phyloP scores from a whole-genome alignment of 2,113 vertebrate species.

The Chloropsis hardwickii region DNA sequence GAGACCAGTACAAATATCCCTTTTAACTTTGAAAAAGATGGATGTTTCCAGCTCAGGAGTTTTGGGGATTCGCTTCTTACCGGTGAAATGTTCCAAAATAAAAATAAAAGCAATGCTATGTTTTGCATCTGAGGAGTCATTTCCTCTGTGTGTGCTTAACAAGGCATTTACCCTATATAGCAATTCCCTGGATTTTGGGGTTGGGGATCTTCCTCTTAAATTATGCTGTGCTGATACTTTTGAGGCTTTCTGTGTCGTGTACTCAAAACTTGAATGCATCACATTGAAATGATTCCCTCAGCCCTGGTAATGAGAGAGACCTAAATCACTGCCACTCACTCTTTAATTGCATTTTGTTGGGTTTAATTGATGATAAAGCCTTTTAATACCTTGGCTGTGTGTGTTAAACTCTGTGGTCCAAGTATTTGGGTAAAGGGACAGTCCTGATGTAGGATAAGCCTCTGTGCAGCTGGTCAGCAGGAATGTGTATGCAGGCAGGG shows the following conservation, averaged over 20 bases:
- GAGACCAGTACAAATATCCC: neutral
- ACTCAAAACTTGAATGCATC: neutral
- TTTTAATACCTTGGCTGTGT: neutral
- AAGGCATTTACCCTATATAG: neutral
- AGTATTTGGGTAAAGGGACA: neutral
- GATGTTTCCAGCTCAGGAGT: neutral
- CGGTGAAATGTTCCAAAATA: neutral
- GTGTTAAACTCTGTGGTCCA: neutral
- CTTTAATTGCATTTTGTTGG: neutral
- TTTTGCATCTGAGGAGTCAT: neutral
- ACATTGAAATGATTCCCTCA: neutral
- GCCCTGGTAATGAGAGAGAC: neutral
- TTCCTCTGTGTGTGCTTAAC: neutral
- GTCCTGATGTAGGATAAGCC: neutral
- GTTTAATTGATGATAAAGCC: neutral
- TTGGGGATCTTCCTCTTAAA: neutral
- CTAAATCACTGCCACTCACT: neutral
- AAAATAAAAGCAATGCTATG: neutral
- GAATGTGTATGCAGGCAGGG: neutral
- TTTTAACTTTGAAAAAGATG: neutral
- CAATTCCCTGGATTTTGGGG: neutral
- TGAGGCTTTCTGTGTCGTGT: neutral
- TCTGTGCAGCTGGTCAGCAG: neutral
- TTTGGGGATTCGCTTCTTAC: neutral
- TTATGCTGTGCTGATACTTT: neutral